Percentiles rank a stretch among this genome's conserved stretches.
Conservation (phyloP, 1,140 invertebrate genomes). For the Dreissena rostriformis region DNA sequence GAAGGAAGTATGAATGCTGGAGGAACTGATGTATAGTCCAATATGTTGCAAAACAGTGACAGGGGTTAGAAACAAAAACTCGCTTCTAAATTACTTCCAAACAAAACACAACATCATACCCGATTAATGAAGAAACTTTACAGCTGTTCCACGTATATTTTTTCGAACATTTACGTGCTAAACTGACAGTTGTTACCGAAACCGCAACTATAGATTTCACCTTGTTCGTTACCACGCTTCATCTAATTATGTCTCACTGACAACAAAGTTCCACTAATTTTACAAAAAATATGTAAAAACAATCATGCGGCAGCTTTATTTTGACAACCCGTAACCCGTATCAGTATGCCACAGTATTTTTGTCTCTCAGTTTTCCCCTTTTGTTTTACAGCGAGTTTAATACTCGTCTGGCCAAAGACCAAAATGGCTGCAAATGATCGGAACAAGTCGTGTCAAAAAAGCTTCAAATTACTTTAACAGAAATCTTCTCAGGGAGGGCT, state of each 20-base stretch:
- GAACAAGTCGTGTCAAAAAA: slow-evolving; percentile 30
- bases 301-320: slow-evolving; percentile 36
- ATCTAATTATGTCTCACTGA: slow-evolving; percentile 23
- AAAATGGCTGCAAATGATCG: slow-evolving; percentile 23
- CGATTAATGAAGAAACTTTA: too few species aligned
- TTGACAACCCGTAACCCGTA: slow-evolving; percentile 40
- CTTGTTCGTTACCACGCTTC: not conserved
- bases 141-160: too few species aligned
- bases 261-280: slow-evolving; percentile 11
- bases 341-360: slow-evolving; percentile 1
- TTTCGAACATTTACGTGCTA: too few species aligned
- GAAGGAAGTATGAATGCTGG: too few species aligned
- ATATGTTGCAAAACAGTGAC: too few species aligned
- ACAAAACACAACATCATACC: too few species aligned
- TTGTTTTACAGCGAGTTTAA: slow-evolving; percentile 5
- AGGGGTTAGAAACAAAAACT: too few species aligned
- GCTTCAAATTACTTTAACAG: slow-evolving; percentile 40
- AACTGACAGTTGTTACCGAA: too few species aligned
- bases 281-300: slow-evolving; percentile 27
- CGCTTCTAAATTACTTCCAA: too few species aligned
- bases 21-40: too few species aligned
- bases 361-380: slow-evolving; percentile 26
- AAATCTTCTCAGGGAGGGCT: not conserved
- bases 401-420: slow-evolving; percentile 25
- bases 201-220: too few species aligned